Evolutionary conservation across 2,113 vertebrate genomes (phyloP), one percentile per base, ranked within the genome.

Genomic region (Turnix velox): DNA sequence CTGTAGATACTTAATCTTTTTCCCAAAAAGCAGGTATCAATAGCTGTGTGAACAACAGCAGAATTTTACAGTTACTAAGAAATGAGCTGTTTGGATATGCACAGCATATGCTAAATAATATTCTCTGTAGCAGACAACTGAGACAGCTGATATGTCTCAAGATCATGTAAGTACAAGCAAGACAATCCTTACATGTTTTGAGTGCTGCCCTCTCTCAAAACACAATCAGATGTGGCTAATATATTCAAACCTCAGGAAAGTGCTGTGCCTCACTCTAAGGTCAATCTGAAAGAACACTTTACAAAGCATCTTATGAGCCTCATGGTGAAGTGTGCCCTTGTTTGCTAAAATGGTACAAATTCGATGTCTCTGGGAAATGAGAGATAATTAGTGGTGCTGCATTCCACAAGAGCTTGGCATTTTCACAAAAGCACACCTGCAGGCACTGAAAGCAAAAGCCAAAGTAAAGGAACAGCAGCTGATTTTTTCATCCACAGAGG

Each of bases 121-220:
- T 45, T 14, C 8, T 55, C 71, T 18, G 1, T 2, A 55, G 30
- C 0, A 81, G 24, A 39, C n/a, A 61, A 4, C 7, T 55, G 7
- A 77, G 42, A 61, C 14, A 0, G 1, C 19, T 45, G 18, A 39
- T 28, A 14, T 15, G 12, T 40, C 11, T 52, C 58, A 66, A 35
- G 33, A 23, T 61, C 22, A 52, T 11, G 28, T 12, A 35, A 12
- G 14, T 51, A 5, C 12, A 66, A 72, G 23, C 23, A 84, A 73
- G 10, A 39, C 79, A 80, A 84, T 3, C 9, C 18, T 65, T 65
- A 40, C 3, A 24, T 12, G 3, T 61, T 84, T 82, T 55, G 25
- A n/a, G n/a, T n/a, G 2, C 30, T 91, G 19, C 25, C 22, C 77
- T 62, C 20, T 83, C n/a, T 93, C 23, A 49, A 78, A 72, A 72